A percentile compares a stretch with the other conserved stretches of the same genome.
phyloP scores from a whole-genome alignment of 2,113 vertebrate species.

The Gallinago jamesoni region DNA sequence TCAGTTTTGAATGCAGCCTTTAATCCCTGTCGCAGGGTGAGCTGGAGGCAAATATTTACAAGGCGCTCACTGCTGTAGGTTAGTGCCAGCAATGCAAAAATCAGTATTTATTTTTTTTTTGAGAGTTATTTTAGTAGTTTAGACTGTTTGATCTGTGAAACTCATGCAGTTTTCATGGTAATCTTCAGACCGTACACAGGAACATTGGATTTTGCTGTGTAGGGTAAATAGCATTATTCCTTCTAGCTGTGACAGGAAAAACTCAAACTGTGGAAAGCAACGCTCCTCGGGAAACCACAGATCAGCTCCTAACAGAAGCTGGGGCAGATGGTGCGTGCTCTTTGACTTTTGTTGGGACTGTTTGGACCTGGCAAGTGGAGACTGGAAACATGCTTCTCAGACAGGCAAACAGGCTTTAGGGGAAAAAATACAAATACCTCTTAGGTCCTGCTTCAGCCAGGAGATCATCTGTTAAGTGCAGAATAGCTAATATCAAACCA shows the following conservation, averaged over 20 bases:
- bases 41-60: not conserved
- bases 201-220: not conserved
- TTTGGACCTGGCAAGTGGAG: not conserved
- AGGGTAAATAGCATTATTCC: conserved; percentile 1
- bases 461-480: not conserved
- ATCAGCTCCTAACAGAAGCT: not conserved
- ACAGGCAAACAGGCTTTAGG: not conserved
- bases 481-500: not conserved
- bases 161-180: not conserved
- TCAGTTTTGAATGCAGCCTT: not conserved
- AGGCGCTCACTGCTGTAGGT: not conserved
- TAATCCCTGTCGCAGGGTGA: not conserved
- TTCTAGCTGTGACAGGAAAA: not conserved
- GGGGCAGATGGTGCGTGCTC: not conserved
- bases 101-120: too few relatives aligned
- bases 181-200: not conserved
- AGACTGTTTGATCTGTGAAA: not conserved
- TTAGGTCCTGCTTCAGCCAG: not conserved
- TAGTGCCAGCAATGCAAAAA: not conserved
- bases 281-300: not conserved
- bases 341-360: not conserved
- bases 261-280: not conserved
- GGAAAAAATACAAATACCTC: not conserved
- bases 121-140: not conserved
- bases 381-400: not conserved